phyloP scores from a whole-genome alignment of 1,140 invertebrate species.

The Ceratosolen solmsi region DNA sequence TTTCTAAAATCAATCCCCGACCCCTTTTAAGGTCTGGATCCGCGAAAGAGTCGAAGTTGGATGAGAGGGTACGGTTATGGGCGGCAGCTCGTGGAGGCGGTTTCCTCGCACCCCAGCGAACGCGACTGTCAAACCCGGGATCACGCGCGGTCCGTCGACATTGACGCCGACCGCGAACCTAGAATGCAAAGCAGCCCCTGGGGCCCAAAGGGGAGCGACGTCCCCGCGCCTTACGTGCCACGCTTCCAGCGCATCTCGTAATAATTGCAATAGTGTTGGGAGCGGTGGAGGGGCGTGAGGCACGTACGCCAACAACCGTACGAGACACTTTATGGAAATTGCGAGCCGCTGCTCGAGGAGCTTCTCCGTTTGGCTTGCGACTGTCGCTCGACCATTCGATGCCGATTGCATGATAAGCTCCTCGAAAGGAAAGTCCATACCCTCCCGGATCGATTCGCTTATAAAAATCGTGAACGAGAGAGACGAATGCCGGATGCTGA shows the following conservation, averaged over 20 bases:
- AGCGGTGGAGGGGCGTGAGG: constrained; percentile 4
- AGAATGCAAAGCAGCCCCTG: constrained; percentile 43
- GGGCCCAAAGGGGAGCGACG: not conserved
- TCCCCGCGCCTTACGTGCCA: not conserved
- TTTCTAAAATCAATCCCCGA: too few relatives aligned
- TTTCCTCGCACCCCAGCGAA: not conserved
- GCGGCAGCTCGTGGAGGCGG: not conserved
- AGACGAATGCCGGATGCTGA: too few relatives aligned
- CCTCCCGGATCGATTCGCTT: too few relatives aligned
- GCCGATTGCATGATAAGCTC: not conserved
- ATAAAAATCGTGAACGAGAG: too few relatives aligned
- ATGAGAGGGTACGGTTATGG: not conserved
- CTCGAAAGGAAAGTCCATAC: not conserved
- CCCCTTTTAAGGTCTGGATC: too few relatives aligned
- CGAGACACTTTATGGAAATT: constrained; percentile 3
- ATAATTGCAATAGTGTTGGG: not conserved
- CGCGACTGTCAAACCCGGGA: not conserved
- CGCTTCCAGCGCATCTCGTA: not conserved
- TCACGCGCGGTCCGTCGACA: not conserved
- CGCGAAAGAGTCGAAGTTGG: too few relatives aligned
- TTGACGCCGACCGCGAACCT: constrained; percentile 8
- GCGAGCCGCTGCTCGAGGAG: not conserved
- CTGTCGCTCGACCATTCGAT: not conserved
- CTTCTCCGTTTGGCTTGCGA: not conserved
- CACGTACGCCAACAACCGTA: not conserved